Evolutionary conservation across 2,888 invertebrate genomes (phyloP), one percentile per base, ranked within the genome.

Genomic region (Pheosia gnoma): DNA sequence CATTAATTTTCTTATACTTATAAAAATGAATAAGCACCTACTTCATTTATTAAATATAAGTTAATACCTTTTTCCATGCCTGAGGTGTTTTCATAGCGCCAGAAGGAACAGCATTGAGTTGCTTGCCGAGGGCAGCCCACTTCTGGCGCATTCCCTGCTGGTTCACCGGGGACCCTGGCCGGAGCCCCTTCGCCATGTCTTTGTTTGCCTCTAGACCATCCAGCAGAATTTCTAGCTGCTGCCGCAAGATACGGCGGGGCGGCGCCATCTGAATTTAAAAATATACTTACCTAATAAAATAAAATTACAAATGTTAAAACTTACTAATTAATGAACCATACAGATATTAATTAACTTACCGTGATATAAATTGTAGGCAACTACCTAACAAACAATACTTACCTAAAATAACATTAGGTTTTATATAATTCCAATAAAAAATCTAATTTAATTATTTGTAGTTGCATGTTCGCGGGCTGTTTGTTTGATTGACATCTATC

Each of bases 11-110:
- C 43, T 43, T 43, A 47, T 47, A 47, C 47, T 11, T 4, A 47
- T 11, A 11, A n/a, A n/a, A 3, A 9, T 45, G n/a, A 47, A 3
- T n/a, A n/a, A n/a, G 47, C n/a, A 45, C 45, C 25, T 25, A 25
- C 25, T 25, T 25, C 25, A 25, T 25, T 25, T 25, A 25, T 25
- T 25, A 25, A 25, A 25, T 25, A 25, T 25, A 25, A 25, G 25
- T 25, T 25, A 25, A 3, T 74, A 91, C 92, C 86, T 87, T 90
- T 71, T 89, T 91, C 92, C 92, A 92, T 1, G 85, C 86, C 53
- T 89, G 86, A 10, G 91, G 89, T 11, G 89, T 85, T 65, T 90
- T 91, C 47, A 84, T 62, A 52, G 86, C 83, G 3, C 91, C 91
- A 10, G 81, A 80, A 59, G 82, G 81, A 3, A 91, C 87, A 4